Evolutionary conservation across 2,113 vertebrate genomes (phyloP), one percentile per base, ranked within the genome.

Genomic region (Argyrosomus japonicus): DNA sequence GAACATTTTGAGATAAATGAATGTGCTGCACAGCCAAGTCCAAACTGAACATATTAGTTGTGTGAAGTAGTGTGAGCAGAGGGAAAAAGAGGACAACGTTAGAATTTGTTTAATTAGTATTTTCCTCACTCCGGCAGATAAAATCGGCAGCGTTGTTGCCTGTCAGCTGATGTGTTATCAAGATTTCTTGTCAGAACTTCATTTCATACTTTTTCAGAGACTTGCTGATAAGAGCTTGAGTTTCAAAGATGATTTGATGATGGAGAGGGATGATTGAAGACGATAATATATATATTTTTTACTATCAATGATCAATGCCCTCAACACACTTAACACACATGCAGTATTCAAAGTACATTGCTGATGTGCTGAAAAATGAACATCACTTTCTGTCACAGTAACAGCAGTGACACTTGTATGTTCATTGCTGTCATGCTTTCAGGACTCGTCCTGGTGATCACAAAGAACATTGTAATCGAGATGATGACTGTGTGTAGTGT

Each of bases 171-270:
- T 63, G 45, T 60, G 77, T 87, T 87, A 93, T 94, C 92, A 90
- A 81, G 25, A 77, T 90, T 89, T 92, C 87, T 75, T 76, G 63
- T 70, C 62, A 91, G 73, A 88, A 93, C 78, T 93, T 90, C 74
- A 90, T 94, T 93, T 93, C 77, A 87, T 87, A 89, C 77, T 80
- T 75, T 86, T 87, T 78, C 62, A 58, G 45, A 32, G 60, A 68
- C 48, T 27, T 27, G n/a, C 80, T 91, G 93, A 95, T 95, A 94
- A 93, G 89, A 51, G 19, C 69, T 88, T 87, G 90, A 82, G 83
- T 94, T 93, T 93, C 87, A 91, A 89, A 94, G 89, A 93, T 92
- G 73, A 90, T 71, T 92, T 91, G 86, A 89, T 85, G 83, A 92
- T 89, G 77, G 60, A 3, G n/a, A 14, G 14, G 57, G 63, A 65